A percentile compares a stretch with the other conserved stretches of the same genome.
Evolutionary conservation across 2,888 invertebrate species (phyloP).

Genomic region (Busseola fusca): DNA sequence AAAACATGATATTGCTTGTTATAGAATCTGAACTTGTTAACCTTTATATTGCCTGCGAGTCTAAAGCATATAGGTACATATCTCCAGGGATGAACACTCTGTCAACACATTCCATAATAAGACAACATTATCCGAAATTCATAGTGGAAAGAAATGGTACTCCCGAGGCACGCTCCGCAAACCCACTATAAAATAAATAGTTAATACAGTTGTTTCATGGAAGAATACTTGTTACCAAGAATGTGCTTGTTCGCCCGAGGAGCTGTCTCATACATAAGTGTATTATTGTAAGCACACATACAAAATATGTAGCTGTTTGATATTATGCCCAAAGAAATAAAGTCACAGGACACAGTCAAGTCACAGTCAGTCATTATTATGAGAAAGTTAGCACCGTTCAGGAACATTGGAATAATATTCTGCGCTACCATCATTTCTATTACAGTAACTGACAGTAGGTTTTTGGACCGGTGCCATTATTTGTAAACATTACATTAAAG

Average conservation of each 20-base stretch:
- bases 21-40: slow-evolving; percentile 28
- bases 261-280: slow-evolving; percentile 15
- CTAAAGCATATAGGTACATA: slow-evolving; percentile 18
- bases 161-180: slow-evolving; percentile 27
- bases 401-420: slow-evolving; percentile 21
- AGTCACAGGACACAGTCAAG: neutral
- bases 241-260: slow-evolving; percentile 9
- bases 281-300: slow-evolving; percentile 14
- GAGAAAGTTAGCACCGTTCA: slow-evolving; percentile 3
- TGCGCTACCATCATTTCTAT: slow-evolving; percentile 12
- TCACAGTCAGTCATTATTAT: too few species aligned
- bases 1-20: slow-evolving; percentile 29
- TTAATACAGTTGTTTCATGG: slow-evolving; percentile 41
- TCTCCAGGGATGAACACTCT: slow-evolving; percentile 32
- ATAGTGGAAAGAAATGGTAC: slow-evolving; percentile 43
- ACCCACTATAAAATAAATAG: slow-evolving; percentile 38
- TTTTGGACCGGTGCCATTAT: slow-evolving; percentile 28
- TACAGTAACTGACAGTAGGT: neutral
- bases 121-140: slow-evolving; percentile 51
- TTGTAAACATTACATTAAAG: slow-evolving; percentile 29
- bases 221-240: slow-evolving; percentile 28
- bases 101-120: slow-evolving; percentile 46
- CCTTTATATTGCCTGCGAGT: slow-evolving; percentile 1
- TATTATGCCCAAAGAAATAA: slow-evolving; percentile 6
- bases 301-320: slow-evolving; percentile 26